Percentiles rank a stretch among this genome's conserved stretches.
These are phyloP conservation scores for Grammomys surdaster DNA, from an alignment of 2,113 vertebrate species.

Conservation along the genomic window DNA sequence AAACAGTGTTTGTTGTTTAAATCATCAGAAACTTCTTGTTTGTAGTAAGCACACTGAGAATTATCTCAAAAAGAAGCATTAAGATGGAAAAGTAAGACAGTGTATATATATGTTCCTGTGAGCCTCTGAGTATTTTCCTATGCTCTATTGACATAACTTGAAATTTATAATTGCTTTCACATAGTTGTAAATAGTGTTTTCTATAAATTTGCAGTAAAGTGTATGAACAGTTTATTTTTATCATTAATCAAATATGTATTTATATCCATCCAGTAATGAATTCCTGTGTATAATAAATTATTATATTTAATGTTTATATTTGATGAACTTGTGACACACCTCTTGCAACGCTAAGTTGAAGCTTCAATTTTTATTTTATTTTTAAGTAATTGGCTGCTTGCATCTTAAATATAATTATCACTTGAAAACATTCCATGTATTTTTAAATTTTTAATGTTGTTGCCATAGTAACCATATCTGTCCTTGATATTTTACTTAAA, in stretches of 20 bases:
- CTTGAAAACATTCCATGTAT: slow-evolving; percentile 81
- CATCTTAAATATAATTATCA: slow-evolving; percentile 83
- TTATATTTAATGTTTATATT: slow-evolving; percentile 61
- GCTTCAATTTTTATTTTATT: slow-evolving; percentile 74
- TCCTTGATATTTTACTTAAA: slow-evolving; percentile 76
- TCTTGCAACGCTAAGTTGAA: slow-evolving; percentile 65
- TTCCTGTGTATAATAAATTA: slow-evolving; percentile 66
- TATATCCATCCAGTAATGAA: slow-evolving; percentile 50
- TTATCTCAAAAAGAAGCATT: not conserved
- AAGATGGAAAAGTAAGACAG: not conserved
- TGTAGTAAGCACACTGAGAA: not conserved
- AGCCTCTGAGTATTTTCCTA: not conserved
- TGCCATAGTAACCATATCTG: slow-evolving; percentile 76
- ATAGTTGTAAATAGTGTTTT: not conserved
- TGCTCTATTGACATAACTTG: not conserved
- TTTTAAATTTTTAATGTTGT: slow-evolving; percentile 81
- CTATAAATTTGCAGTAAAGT: slow-evolving; percentile 56
- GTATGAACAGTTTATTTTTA: slow-evolving; percentile 51
- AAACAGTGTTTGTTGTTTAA: not conserved
- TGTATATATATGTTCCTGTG: not conserved
- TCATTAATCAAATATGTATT: not conserved
- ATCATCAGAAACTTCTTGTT: not conserved
- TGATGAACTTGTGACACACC: slow-evolving; percentile 77
- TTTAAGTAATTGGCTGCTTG: slow-evolving; percentile 72
- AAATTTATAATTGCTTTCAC: not conserved